Percentiles rank a stretch among this genome's conserved stretches.
These are phyloP conservation scores for Arenaria interpres DNA, from an alignment of 2,113 vertebrate genomes.

Conservation along the genomic window DNA sequence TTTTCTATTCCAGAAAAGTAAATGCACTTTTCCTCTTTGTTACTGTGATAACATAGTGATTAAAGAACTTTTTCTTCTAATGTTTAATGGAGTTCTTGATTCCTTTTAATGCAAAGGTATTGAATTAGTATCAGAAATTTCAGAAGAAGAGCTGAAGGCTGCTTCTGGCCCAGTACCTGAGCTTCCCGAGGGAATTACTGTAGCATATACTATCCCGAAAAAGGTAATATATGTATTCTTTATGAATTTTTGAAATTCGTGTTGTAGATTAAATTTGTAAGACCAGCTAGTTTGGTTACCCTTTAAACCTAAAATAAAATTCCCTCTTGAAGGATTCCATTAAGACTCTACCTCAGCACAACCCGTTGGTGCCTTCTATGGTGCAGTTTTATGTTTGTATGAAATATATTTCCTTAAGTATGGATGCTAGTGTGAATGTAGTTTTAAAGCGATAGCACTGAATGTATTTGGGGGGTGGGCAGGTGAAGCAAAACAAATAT, in stretches of 20 bases:
- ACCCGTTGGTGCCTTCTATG: neutral
- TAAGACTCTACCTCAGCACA: neutral
- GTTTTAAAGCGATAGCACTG: neutral
- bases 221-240: conserved; percentile 74
- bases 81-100: neutral
- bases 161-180: conserved; percentile 84
- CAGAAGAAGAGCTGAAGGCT: conserved; percentile 86
- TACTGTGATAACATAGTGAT: neutral
- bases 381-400: neutral
- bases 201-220: conserved; percentile 91
- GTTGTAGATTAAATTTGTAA: neutral
- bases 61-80: neutral
- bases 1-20: neutral
- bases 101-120: conserved; percentile 79
- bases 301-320: neutral
- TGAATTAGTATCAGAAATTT: conserved; percentile 90
- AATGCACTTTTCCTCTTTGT: neutral
- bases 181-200: conserved; percentile 91
- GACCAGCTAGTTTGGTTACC: neutral
- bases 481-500: neutral
- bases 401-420: neutral
- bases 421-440: neutral
- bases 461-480: neutral
- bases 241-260: neutral
- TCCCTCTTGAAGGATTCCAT: neutral